Conservation (phyloP, 2,888 invertebrate genomes). For the Theretra japonica region DNA sequence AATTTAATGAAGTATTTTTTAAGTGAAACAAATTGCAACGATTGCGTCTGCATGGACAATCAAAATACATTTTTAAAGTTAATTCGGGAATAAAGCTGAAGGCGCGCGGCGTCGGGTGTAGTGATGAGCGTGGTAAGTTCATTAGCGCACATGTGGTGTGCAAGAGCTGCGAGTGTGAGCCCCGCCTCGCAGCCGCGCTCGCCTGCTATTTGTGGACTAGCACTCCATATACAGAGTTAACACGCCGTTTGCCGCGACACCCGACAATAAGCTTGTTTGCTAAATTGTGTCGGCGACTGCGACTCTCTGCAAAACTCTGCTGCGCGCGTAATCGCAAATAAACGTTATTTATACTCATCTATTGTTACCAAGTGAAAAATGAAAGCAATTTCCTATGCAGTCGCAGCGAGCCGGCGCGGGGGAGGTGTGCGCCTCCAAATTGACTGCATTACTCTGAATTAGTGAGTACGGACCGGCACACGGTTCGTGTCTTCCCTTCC, state of each 20-base stretch:
- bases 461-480: conserved; percentile 2
- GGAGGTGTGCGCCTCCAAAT: conserved; percentile 27
- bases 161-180: conserved; percentile 41
- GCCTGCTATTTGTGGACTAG: conserved; percentile 56
- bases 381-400: conserved; percentile 61
- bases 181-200: conserved; percentile 34
- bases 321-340: conserved; percentile 41
- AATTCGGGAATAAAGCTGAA: conserved; percentile 42
- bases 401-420: conserved; percentile 43
- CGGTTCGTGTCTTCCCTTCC: background rate
- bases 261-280: conserved; percentile 62
- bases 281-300: conserved; percentile 48
- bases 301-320: conserved; percentile 21
- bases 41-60: background rate
- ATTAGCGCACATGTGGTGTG: conserved; percentile 64
- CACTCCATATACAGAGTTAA: conserved; percentile 57
- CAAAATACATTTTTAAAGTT: background rate
- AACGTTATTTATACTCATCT: conserved; percentile 53
- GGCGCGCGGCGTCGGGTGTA: conserved; percentile 30
- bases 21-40: background rate
- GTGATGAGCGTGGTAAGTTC: conserved; percentile 61
- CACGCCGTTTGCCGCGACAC: conserved; percentile 50
- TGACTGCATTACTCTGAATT: conserved; percentile 24
- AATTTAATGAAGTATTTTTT: background rate
- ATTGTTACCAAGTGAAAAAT: conserved; percentile 61